Base-by-base conservation (phyloP, 1,140 invertebrate species). In the Goniozus legneri region DNA sequence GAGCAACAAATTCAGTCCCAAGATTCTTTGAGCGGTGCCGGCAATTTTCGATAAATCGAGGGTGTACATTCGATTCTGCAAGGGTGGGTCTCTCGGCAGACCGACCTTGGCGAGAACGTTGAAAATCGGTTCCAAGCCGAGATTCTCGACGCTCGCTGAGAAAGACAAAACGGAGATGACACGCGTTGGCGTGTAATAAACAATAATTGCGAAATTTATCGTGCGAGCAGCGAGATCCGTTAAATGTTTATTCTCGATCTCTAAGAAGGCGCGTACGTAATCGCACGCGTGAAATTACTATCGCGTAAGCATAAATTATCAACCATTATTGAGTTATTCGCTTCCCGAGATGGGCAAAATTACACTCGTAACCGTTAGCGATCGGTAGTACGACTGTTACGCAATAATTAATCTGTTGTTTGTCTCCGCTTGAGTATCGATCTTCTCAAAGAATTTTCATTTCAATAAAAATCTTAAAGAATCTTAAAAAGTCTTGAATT, bases 1-100 rank as follows among this genome's bases (percentile, higher is more conserved):
- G 8, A 84, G 51, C 8, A 85, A 65, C n/a, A 83, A 71, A 55
- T 78, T 80, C 24, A 84, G 70, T 1, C 82, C 82, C 13, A 84
- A 59, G 24, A 69, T 50, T 34, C 83, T 62, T n/a, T 81, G 73
- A 13, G 71, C 73, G 2, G 54, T 60, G 0, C 81, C 83, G 0
- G 79, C 65, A 3, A 78, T 62, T 33, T 58, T 63, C 32, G 80
- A 66, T 70, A 82, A 69, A 24, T 79, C 73, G 42, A 82, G 71
- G 44, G 70, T 61, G 0, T 50, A 57, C 15, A 52, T 22, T 16
- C 54, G 64, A 13, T 62, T 55, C 22, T 69, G 62, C 6, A 51
- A 53, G 0, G 80, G 78, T 8, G 81, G 78, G 6, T 66, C 55
- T 1, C 64, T 57, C 0, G 81, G 72, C 6, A 84, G 57, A 1